Evolutionary conservation across 2,113 vertebrate species (phyloP), one percentile per base, ranked within the genome.

Genomic region (Chionodraco myersi): DNA sequence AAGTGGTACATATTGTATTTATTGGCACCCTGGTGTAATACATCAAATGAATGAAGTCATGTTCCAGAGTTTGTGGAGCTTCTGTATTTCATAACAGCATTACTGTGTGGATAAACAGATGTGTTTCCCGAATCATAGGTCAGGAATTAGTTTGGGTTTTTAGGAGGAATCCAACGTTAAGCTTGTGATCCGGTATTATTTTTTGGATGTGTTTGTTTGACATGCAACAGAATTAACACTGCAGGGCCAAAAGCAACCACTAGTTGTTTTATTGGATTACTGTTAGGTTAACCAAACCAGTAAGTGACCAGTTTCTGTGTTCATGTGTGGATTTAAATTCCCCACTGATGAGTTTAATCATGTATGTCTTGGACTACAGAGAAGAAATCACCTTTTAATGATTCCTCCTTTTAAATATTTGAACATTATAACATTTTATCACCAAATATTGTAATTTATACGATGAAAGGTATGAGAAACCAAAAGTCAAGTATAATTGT

Each of bases 111-210:
- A 86, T 86, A 49, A 64, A 72, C 74, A 51, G 30, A 79, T 14
- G 45, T 6, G 57, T 82, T 78, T 77, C 54, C 59, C 65, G 36
- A 79, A 79, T 57, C 54, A 73, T 68, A 84, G 72, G 66, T 86
- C 58, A 72, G 63, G 88, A 79, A 79, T 87, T 76, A 76, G 45
- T 82, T 56, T 30, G 45, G 84, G 23, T 65, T 75, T 86, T 82
- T 63, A 63, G 45, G 71, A 49, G 66, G 67, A 71, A 75, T 88
- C 48, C n/a, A 18, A 76, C 70, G 51, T 60, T 85, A 90, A 86
- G 76, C 88, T 65, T 68, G 48, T 87, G 72, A 91, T 87, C 82
- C 52, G 21, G 84, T 77, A 77, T 87, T 85, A 88, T 86, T 78
- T 77, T 86, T 61, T 60, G 73, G 53, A 67, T 68, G 72, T 21